Conservation (phyloP, 2,888 invertebrate genomes). For the Leucozona laternaria region DNA sequence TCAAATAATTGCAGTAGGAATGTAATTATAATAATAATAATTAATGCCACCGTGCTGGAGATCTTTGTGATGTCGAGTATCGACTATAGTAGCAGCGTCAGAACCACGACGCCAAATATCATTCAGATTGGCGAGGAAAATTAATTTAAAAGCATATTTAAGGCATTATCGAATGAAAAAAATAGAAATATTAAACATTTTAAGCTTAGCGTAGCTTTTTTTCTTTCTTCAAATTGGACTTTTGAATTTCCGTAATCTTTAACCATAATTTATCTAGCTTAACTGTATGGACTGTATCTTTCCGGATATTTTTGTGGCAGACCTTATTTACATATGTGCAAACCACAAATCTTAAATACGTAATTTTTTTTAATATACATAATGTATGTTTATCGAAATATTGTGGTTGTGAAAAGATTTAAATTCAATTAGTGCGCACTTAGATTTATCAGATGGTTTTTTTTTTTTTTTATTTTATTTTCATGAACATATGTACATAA, state of each 20-base stretch:
- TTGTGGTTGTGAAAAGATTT: not conserved
- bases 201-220: not conserved
- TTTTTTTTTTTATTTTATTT: no score
- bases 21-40: slow-evolving; percentile 1
- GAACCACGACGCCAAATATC: slow-evolving; percentile 6
- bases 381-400: not conserved
- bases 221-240: not conserved
- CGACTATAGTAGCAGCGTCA: not conserved
- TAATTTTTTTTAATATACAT: not conserved
- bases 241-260: not conserved
- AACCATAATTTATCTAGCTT: not conserved
- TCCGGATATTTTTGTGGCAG: not conserved
- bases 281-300: not conserved
- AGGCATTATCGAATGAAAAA: slow-evolving; percentile 1
- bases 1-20: slow-evolving; percentile 15
- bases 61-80: not conserved
- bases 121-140: not conserved
- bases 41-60: slow-evolving; percentile 11
- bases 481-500: not conserved
- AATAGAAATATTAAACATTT: not conserved
- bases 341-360: not conserved
- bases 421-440: not conserved
- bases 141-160: not conserved
- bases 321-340: not conserved
- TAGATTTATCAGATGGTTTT: not conserved